phyloP scores from a whole-genome alignment of 1,140 invertebrate species.

The Campoletis sonorensis region DNA sequence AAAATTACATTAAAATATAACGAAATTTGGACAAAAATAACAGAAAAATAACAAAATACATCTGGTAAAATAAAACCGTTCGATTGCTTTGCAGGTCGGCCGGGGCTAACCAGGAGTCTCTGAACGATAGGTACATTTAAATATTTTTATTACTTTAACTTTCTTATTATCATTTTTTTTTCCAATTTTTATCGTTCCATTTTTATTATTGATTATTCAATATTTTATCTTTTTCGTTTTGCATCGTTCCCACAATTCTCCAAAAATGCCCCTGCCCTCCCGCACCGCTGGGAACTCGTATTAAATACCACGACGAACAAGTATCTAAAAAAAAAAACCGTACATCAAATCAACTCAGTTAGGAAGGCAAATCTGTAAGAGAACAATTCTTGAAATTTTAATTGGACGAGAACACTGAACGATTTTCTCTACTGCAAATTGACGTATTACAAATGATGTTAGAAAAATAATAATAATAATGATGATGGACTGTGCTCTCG shows the following conservation, averaged over 20 bases:
- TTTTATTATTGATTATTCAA: no score
- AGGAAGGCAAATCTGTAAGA: not conserved
- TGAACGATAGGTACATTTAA: slow-evolving; percentile 73
- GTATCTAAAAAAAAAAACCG: not conserved
- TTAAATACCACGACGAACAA: not conserved
- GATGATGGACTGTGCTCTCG: not conserved
- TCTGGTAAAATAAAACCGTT: slow-evolving; percentile 65
- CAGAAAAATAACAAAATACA: slow-evolving; percentile 46
- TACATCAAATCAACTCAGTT: not conserved
- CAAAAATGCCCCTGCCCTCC: slow-evolving; percentile 12
- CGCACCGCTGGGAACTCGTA: not conserved
- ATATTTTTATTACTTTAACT: slow-evolving; percentile 62
- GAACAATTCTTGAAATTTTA: not conserved
- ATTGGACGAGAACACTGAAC: not conserved
- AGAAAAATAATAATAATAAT: slow-evolving; percentile 3
- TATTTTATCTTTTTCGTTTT: not conserved
- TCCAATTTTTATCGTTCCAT: no score
- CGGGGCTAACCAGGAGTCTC: slow-evolving; percentile 69
- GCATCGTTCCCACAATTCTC: slow-evolving; percentile 6
- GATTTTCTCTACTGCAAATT: slow-evolving; percentile 7
- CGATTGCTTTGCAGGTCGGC: slow-evolving; percentile 73
- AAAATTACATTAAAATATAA: not conserved
- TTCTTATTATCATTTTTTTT: slow-evolving; percentile 17
- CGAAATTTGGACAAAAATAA: not conserved
- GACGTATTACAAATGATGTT: not conserved